Percentiles rank a stretch among this genome's conserved stretches.
Conservation (phyloP, 1,140 invertebrate species). For the Steinernema feltiae region DNA sequence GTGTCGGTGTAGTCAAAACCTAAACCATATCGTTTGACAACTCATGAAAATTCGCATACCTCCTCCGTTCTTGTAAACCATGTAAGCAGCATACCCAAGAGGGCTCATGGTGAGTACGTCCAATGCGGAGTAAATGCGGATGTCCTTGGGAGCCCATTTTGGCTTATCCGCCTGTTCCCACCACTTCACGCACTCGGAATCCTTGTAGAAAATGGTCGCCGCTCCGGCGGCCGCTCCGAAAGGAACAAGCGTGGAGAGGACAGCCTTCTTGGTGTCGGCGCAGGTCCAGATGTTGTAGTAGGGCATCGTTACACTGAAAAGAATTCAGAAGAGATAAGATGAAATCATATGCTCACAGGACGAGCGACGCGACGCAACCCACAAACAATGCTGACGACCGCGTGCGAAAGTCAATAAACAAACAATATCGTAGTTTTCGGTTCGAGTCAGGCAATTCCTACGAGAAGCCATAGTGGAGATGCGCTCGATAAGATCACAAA, state of each 20-base stretch:
- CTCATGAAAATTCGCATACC: slow-evolving; percentile 23
- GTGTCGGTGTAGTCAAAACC: slow-evolving; percentile 57
- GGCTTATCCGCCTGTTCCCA: slow-evolving; percentile 40
- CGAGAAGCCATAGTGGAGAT: slow-evolving; percentile 14
- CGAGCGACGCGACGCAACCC: slow-evolving; percentile 8
- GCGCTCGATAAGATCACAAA: too few species aligned
- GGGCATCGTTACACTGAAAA: slow-evolving; percentile 31
- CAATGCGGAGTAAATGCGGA: slow-evolving; percentile 38
- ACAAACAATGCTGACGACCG: neutral
- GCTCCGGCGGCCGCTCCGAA: slow-evolving; percentile 35
- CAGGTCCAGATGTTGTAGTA: slow-evolving; percentile 39
- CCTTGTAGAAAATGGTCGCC: slow-evolving; percentile 33
- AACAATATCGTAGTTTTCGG: slow-evolving; percentile 20
- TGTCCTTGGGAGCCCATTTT: slow-evolving; percentile 37
- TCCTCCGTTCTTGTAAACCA: slow-evolving; percentile 56
- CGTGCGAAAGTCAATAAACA: slow-evolving; percentile 22
- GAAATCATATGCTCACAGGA: neutral
- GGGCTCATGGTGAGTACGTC: slow-evolving; percentile 43
- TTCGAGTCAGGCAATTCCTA: neutral
- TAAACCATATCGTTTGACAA: slow-evolving; percentile 27
- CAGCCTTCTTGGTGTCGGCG: slow-evolving; percentile 45
- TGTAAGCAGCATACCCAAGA: slow-evolving; percentile 54
- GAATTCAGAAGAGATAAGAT: neutral
- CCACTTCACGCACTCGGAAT: slow-evolving; percentile 34
- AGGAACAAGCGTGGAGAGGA: slow-evolving; percentile 43